Percentiles rank a stretch among this genome's conserved stretches.
These are phyloP conservation scores for Hucho hucho DNA, from an alignment of 2,113 vertebrate genomes.

Conservation along the genomic window DNA sequence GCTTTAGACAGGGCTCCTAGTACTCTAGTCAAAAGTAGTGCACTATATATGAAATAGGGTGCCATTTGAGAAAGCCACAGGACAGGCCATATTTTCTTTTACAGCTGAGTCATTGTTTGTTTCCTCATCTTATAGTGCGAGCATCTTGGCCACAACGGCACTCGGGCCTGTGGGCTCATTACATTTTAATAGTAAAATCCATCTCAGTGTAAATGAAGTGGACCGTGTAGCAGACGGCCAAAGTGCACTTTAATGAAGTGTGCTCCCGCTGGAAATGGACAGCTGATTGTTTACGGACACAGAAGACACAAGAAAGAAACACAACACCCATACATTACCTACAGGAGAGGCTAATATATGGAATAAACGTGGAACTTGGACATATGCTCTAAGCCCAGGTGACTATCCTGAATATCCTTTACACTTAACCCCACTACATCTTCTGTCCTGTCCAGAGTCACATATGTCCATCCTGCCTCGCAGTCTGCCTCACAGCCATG, in stretches of 20 bases:
- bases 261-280: background rate
- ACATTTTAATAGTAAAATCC: conserved; percentile 63
- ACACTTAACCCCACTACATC: background rate
- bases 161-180: conserved; percentile 62
- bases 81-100: conserved; percentile 34
- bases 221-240: background rate
- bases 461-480: background rate
- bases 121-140: conserved; percentile 35
- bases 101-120: conserved; percentile 58
- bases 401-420: no score
- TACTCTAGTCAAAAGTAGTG: no score
- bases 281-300: background rate
- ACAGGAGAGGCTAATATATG: no score
- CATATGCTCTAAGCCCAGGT: no score
- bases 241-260: conserved; percentile 66
- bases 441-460: no score
- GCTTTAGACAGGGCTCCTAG: no score
- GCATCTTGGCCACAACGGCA: background rate
- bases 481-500: background rate
- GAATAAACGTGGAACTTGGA: no score
- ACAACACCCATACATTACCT: background rate
- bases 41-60: background rate
- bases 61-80: background rate
- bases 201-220: conserved; percentile 20
- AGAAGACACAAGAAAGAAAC: background rate